Evolutionary conservation across 2,888 invertebrate genomes (phyloP), one percentile per base, ranked within the genome.

Genomic region (Strigamia crassipes): DNA sequence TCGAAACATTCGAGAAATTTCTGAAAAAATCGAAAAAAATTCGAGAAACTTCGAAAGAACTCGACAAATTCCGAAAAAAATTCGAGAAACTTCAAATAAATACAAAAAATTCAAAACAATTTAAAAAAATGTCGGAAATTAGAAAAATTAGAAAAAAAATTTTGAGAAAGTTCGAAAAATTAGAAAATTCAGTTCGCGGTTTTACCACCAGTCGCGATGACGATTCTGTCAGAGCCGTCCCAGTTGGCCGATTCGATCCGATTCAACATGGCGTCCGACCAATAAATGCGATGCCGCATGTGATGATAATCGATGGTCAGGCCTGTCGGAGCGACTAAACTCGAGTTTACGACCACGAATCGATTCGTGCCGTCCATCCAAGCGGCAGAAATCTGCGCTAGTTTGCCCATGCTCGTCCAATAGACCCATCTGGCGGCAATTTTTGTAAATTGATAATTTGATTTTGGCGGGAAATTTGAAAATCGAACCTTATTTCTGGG

Each of bases 251-350:
- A 93, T 87, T 97, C 97, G 80, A 98, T 95, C 0, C 92, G 93
- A 85, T 96, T 95, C 51, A 96, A 89, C 87, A 98, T 98, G 0
- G 94, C 93, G 87, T 99, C 99, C 0, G 94, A 95, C 98, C 99
- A 99, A 88, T 95, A 99, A 18, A 99, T 90, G 0, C 94, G 91
- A 86, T 96, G 94, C 83, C 94, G 94, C 92, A 95, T 95, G 0
- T 93, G 91, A 0, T 93, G 91, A 86, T 93, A 94, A 87, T 99
- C 99, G 79, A 99, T 93, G 0, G 96, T 92, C 12, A 99, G 87
- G 0, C 97, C 96, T 0, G 95, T 92, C 0, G 98, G 98, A 86
- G 94, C 94, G 27, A 95, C 91, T 31, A 98, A 91, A 83, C 92
- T 91, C 83, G 95, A 94, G 0, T 93, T 92, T 12, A 97, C 93